These are phyloP conservation scores for Phalanger gymnotis DNA, from an alignment of 2,797 vertebrate genomes.

Conservation along the genomic window DNA sequence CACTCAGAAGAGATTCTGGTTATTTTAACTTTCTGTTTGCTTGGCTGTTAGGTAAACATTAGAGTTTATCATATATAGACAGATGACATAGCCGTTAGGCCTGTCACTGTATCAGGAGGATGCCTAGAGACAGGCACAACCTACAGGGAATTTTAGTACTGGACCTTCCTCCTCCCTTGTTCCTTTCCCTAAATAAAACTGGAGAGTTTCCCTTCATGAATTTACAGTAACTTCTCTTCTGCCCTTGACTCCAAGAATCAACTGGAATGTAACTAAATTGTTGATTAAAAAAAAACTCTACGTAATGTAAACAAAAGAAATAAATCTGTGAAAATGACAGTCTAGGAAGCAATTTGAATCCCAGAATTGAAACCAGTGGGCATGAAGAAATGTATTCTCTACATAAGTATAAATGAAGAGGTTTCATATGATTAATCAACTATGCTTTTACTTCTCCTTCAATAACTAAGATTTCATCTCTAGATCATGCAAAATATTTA, in stretches of 20 bases:
- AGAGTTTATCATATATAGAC: conserved; percentile 26
- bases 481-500: conserved; percentile 24
- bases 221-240: conserved; percentile 42
- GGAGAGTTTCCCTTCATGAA: conserved; percentile 19
- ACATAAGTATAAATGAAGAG: not conserved
- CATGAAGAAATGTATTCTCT: not conserved
- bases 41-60: conserved; percentile 31
- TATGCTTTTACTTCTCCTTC: not conserved
- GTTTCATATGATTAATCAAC: conserved; percentile 4
- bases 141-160: not conserved
- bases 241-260: conserved; percentile 46
- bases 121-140: not conserved
- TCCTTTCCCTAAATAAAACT: conserved; percentile 29
- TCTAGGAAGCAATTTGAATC: conserved; percentile 56
- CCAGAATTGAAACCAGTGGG: conserved; percentile 17
- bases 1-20: conserved; percentile 14
- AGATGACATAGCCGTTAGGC: not conserved
- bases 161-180: conserved; percentile 9
- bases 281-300: conserved; percentile 46
- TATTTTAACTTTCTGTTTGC: conserved; percentile 32
- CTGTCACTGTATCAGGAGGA: conserved; percentile 4
- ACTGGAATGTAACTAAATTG: conserved; percentile 50
- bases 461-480: conserved; percentile 17
- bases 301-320: conserved; percentile 62
- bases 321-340: conserved; percentile 51